Evolutionary conservation across 2,888 invertebrate species (phyloP), one percentile per base, ranked within the genome.

Genomic region (Heliconius ismenius): DNA sequence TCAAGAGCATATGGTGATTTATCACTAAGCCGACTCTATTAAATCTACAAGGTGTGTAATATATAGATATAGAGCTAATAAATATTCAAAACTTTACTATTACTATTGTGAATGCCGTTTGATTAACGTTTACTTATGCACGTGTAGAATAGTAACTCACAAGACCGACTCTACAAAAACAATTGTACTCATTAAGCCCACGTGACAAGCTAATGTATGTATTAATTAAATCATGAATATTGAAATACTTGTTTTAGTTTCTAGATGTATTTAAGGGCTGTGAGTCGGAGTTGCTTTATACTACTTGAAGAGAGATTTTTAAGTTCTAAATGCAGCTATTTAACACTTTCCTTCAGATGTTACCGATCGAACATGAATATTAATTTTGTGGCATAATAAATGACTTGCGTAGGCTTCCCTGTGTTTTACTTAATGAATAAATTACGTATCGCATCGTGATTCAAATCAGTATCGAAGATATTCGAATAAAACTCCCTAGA

Each of bases 181-280:
- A 79, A 77, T 79, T 63, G 36, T 63, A 75, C 28, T 69, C 79
- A 77, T 79, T 77, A 77, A 77, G 69, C 79, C 79, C 79, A 78
- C 74, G 77, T 76, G 65, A 79, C 78, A 79, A 78, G 78, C 79
- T 78, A 79, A 79, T 80, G 75, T 60, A 65, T 70, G 76, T 77
- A 80, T 81, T 80, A 80, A 79, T 79, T 76, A 76, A 70, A 43
- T 36, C 54, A 65, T 64, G 70, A 54, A n/a, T 58, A 54, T 73
- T 76, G 26, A 72, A 39, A 72, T 24, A 28, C 54, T 70, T 26
- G 62, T 21, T 13, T 36, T 28, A 26, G 54, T 62, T 60, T 58
- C 54, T 58, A 58, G 10, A 24, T n/a, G 7, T 39, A n/a, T 24
- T 32, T 7, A 21, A 67, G 67, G n/a, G 13, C 39, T 67, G 24